These are phyloP conservation scores for Coptodon bakossiorum DNA, from an alignment of 2,113 vertebrate species.

Conservation along the genomic window DNA sequence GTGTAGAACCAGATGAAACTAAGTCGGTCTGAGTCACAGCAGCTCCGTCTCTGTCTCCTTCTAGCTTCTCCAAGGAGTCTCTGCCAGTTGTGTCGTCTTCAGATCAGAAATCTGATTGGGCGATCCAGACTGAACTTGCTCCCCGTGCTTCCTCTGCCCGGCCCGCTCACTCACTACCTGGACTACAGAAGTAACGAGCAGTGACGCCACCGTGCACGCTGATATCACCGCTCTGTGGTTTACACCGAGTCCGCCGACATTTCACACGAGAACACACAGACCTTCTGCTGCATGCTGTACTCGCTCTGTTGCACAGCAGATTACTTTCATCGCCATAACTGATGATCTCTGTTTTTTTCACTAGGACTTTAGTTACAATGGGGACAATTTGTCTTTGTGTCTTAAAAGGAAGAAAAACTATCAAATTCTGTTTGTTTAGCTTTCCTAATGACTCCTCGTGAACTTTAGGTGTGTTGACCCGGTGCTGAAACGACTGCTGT, in stretches of 20 bases:
- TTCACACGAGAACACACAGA: not conserved
- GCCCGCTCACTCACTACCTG: conserved; percentile 43
- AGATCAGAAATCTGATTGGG: conserved; percentile 48
- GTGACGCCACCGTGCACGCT: not conserved
- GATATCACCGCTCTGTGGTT: not conserved
- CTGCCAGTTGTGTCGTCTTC: conserved; percentile 46
- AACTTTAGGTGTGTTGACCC: not conserved
- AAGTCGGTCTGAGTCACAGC: not conserved
- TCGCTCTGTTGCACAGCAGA: not conserved
- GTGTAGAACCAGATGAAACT: not conserved
- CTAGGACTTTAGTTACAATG: not conserved
- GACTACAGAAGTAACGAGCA: conserved; percentile 19
- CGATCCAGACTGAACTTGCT: conserved; percentile 37
- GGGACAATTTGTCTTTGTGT: not conserved
- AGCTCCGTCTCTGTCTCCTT: not conserved
- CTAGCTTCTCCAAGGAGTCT: conserved; percentile 44
- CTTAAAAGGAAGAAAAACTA: not conserved
- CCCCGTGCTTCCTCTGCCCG: conserved; percentile 38
- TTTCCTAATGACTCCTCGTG: not conserved
- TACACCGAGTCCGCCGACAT: not conserved
- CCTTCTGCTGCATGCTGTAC: not conserved
- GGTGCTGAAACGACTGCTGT: not conserved
- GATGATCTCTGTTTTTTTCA: not conserved
- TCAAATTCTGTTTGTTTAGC: not conserved
- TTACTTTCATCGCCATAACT: not conserved